phyloP scores from a whole-genome alignment of 1,140 invertebrate species.

The Scylla paramamosain region DNA sequence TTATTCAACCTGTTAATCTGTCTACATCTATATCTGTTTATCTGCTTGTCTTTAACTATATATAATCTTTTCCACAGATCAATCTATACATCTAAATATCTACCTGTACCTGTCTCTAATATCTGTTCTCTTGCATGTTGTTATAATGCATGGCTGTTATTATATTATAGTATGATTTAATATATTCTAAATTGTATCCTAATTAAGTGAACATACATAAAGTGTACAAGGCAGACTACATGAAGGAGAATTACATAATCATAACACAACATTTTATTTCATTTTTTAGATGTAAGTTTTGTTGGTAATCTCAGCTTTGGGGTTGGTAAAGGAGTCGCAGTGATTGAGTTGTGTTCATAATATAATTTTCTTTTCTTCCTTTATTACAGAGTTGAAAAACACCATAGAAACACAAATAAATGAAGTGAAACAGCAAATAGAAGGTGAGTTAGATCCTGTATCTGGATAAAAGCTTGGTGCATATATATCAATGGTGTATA shows the following conservation, averaged over 20 bases:
- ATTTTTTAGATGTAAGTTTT: background rate
- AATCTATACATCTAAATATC: background rate
- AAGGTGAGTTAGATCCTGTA: slow-evolving; percentile 87
- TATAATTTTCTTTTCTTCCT: slow-evolving; percentile 48
- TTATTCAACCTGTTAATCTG: background rate
- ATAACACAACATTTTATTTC: background rate
- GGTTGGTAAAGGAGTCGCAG: background rate
- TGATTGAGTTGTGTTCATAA: slow-evolving; percentile 26
- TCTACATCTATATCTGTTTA: background rate
- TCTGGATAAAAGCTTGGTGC: background rate
- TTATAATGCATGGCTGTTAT: background rate
- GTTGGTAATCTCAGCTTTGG: background rate
- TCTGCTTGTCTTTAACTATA: slow-evolving; percentile 6
- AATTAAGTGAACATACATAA: background rate
- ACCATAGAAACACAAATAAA: slow-evolving; percentile 96
- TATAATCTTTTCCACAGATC: background rate
- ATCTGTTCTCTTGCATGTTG: slow-evolving; percentile 22
- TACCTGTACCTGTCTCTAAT: background rate
- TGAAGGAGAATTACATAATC: background rate
- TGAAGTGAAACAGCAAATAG: slow-evolving; percentile 95
- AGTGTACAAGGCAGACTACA: background rate
- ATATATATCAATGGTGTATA: slow-evolving; percentile 44
- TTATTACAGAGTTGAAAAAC: slow-evolving; percentile 92
- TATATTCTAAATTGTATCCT: background rate
- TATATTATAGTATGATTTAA: slow-evolving; percentile 24